Conservation (phyloP, 2,888 invertebrate genomes). For the Therioaphis trifolii region DNA sequence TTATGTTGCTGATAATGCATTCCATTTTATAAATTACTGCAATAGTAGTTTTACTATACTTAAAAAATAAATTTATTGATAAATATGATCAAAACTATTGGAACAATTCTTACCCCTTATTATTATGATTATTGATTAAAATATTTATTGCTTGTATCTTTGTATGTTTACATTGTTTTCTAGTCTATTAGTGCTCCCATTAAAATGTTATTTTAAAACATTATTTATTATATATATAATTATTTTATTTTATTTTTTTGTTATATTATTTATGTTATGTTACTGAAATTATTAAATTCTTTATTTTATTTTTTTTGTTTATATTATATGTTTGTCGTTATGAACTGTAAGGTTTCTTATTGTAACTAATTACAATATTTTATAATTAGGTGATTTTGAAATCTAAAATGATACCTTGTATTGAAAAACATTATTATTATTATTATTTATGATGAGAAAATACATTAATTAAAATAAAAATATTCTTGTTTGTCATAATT, state of each 20-base stretch:
- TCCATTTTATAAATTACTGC: slow-evolving; percentile 38
- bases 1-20: slow-evolving; percentile 52
- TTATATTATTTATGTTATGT: slow-evolving; percentile 61
- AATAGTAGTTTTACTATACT: slow-evolving; percentile 47
- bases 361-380: slow-evolving; percentile 44
- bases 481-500: slow-evolving; percentile 40
- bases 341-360: slow-evolving; percentile 11
- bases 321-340: slow-evolving; percentile 27
- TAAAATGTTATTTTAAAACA: slow-evolving; percentile 34
- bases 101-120: slow-evolving; percentile 50
- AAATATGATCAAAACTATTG: slow-evolving; percentile 57
- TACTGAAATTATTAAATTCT: slow-evolving; percentile 58
- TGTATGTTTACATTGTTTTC: slow-evolving; percentile 58
- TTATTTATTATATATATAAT: slow-evolving; percentile 46
- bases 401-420: slow-evolving; percentile 19
- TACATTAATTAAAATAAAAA: slow-evolving; percentile 18
- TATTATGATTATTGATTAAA: slow-evolving; percentile 22
- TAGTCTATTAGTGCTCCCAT: slow-evolving; percentile 60
- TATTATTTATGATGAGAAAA: not conserved
- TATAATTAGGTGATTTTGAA: slow-evolving; percentile 17
- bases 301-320: slow-evolving; percentile 53
- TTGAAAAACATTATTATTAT: slow-evolving; percentile 43
- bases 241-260: slow-evolving; percentile 40
- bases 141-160: slow-evolving; percentile 55
- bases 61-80: slow-evolving; percentile 37